Percentiles rank a stretch among this genome's conserved stretches.
Conservation (phyloP, 2,113 vertebrate genomes). For the Ursus arctos region DNA sequence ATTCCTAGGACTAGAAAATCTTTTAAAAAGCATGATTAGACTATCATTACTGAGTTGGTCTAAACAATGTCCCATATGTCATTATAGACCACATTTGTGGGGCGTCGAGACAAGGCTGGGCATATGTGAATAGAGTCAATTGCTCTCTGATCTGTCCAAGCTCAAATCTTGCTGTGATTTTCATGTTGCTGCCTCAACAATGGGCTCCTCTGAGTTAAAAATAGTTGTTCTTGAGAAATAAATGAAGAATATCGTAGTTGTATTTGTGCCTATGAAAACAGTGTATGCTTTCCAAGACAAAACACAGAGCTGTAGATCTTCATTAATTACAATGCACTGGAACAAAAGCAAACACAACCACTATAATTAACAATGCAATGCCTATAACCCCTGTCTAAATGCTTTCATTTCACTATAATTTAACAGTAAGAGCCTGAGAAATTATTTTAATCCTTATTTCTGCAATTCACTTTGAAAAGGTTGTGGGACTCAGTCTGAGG, state of each 20-base stretch:
- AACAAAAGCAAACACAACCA: slow-evolving; percentile 79
- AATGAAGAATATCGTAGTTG: slow-evolving; percentile 68
- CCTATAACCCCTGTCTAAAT: slow-evolving; percentile 69
- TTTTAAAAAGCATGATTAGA: slow-evolving; percentile 53
- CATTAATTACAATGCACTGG: slow-evolving; percentile 82
- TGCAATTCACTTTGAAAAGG: slow-evolving; percentile 70
- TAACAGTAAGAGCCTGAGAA: slow-evolving; percentile 77
- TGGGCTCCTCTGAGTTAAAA: slow-evolving; percentile 81
- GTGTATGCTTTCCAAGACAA: slow-evolving; percentile 78
- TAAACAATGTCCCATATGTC: slow-evolving; percentile 65
- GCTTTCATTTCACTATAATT: slow-evolving; percentile 80
- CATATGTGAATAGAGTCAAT: slow-evolving; percentile 70
- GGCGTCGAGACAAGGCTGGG: slow-evolving; percentile 58
- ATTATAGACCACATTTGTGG: slow-evolving; percentile 61
- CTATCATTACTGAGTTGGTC: slow-evolving; percentile 61
- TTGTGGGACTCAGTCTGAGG: slow-evolving; percentile 61
- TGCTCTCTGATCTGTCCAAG: slow-evolving; percentile 76
- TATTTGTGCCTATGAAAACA: slow-evolving; percentile 76
- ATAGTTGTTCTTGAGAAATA: slow-evolving; percentile 70
- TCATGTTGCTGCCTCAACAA: slow-evolving; percentile 81
- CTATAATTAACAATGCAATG: slow-evolving; percentile 76
- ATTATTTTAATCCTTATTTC: slow-evolving; percentile 83
- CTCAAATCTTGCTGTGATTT: slow-evolving; percentile 81
- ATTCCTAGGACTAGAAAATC: background rate
- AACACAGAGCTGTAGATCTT: slow-evolving; percentile 79